A percentile compares a stretch with the other conserved stretches of the same genome.
phyloP scores from a whole-genome alignment of 2,888 invertebrate genomes.

The Drosophila testacea region DNA sequence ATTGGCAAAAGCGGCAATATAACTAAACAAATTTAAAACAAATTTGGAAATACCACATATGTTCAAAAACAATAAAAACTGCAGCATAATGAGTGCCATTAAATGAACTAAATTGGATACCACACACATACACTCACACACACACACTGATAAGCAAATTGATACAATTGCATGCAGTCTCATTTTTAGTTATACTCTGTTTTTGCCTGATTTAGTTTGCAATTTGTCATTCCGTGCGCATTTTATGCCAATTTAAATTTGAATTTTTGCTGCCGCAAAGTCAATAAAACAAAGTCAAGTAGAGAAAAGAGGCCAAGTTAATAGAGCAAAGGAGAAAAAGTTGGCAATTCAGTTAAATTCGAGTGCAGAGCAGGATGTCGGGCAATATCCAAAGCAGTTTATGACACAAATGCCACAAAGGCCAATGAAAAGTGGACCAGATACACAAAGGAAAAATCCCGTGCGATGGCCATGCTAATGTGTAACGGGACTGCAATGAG shows the following conservation, averaged over 20 bases:
- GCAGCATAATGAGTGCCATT: slow-evolving; percentile 63
- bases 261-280: slow-evolving; percentile 49
- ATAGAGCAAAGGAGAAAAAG: slow-evolving; percentile 34
- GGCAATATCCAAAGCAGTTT: slow-evolving; percentile 55
- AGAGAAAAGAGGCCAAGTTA: slow-evolving; percentile 8
- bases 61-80: slow-evolving; percentile 33
- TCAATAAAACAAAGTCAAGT: slow-evolving; percentile 69
- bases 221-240: slow-evolving; percentile 70
- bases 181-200: slow-evolving; percentile 8
- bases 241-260: slow-evolving; percentile 64
- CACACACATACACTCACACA: neutral
- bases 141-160: slow-evolving; percentile 26
- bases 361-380: slow-evolving; percentile 24
- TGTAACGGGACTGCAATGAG: slow-evolving; percentile 16
- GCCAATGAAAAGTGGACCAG: slow-evolving; percentile 41
- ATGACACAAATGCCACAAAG: slow-evolving; percentile 56
- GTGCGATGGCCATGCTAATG: slow-evolving; percentile 44
- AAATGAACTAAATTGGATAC: slow-evolving; percentile 43
- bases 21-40: slow-evolving; percentile 67
- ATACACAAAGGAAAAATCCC: neutral
- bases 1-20: slow-evolving; percentile 36
- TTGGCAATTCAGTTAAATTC: slow-evolving; percentile 48
- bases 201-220: slow-evolving; percentile 56
- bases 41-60: slow-evolving; percentile 39
- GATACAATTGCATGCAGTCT: slow-evolving; percentile 42